Evolutionary conservation across 1,140 invertebrate species (phyloP).

Genomic region (Drosophila tani): DNA sequence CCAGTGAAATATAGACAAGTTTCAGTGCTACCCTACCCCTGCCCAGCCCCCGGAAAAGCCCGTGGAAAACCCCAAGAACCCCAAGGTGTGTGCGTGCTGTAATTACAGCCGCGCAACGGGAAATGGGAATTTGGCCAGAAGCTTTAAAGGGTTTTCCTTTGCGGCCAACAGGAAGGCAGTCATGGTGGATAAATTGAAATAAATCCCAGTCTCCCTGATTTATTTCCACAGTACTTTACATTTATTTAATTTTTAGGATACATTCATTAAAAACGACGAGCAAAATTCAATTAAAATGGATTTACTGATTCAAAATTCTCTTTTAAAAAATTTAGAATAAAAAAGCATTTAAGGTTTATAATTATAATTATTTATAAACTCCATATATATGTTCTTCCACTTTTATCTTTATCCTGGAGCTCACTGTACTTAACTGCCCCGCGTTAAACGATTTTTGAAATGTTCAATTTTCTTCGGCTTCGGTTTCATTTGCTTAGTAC

Average conservation of each 20-base stretch:
- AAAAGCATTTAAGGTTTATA: too few species aligned
- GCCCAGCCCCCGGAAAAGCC: not conserved
- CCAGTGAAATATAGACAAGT: slow-evolving; percentile 52
- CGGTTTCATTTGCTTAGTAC: slow-evolving; percentile 9
- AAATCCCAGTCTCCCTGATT: slow-evolving; percentile 3
- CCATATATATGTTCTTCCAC: too few species aligned
- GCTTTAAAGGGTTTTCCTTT: slow-evolving; percentile 22
- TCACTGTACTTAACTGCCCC: not conserved
- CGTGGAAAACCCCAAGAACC: not conserved
- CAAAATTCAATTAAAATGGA: too few species aligned
- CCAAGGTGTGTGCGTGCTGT: slow-evolving; percentile 32
- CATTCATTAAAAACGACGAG: too few species aligned
- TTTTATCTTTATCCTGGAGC: not conserved
- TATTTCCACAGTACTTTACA: not conserved
- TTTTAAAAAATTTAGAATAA: too few species aligned
- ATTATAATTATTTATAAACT: too few species aligned
- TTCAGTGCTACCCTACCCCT: not conserved
- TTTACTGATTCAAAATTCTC: too few species aligned
- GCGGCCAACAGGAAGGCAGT: not conserved
- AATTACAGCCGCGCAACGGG: slow-evolving; percentile 51
- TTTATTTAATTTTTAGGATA: too few species aligned
- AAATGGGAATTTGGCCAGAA: slow-evolving; percentile 49
- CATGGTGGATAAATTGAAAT: slow-evolving; percentile 13
- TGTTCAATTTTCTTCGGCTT: slow-evolving; percentile 13
- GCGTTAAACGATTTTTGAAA: not conserved